These are phyloP conservation scores for Drosophila burlai DNA, from an alignment of 1,140 invertebrate species.

Conservation along the genomic window DNA sequence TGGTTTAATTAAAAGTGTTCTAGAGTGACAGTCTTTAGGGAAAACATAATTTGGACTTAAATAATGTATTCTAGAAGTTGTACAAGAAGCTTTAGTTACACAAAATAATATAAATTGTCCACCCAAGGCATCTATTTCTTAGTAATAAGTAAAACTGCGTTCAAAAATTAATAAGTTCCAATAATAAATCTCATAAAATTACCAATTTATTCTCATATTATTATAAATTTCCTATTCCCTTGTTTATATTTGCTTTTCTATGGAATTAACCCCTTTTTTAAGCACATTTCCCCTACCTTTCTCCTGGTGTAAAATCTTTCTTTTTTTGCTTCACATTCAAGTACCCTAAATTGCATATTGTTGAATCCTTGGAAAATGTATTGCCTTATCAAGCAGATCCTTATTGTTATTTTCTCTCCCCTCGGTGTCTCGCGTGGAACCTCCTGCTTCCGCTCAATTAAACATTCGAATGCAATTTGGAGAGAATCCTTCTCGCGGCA, in stretches of 20 bases:
- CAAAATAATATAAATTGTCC: neutral
- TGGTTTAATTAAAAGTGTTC: constrained; percentile 1
- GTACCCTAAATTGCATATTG: constrained; percentile 18
- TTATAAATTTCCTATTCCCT: no score
- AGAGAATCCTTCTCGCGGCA: constrained; percentile 30
- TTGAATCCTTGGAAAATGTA: constrained; percentile 4
- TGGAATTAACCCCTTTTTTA: neutral
- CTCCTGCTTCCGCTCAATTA: constrained; percentile 74
- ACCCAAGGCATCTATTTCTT: neutral
- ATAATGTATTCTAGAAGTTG: neutral
- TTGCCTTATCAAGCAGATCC: constrained; percentile 18
- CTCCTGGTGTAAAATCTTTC: neutral
- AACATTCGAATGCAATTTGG: constrained; percentile 76
- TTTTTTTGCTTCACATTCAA: neutral
- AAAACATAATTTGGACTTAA: neutral
- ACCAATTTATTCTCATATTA: neutral
- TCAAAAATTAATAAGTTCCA: neutral
- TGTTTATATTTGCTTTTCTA: neutral
- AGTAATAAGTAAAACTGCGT: neutral
- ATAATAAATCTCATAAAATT: neutral
- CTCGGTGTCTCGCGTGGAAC: neutral
- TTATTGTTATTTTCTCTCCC: constrained; percentile 8
- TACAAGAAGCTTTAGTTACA: no score
- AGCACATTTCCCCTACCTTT: neutral
- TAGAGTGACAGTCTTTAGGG: neutral